Conservation (phyloP, 2,797 vertebrate species). For the Ptychadena robeensis region DNA sequence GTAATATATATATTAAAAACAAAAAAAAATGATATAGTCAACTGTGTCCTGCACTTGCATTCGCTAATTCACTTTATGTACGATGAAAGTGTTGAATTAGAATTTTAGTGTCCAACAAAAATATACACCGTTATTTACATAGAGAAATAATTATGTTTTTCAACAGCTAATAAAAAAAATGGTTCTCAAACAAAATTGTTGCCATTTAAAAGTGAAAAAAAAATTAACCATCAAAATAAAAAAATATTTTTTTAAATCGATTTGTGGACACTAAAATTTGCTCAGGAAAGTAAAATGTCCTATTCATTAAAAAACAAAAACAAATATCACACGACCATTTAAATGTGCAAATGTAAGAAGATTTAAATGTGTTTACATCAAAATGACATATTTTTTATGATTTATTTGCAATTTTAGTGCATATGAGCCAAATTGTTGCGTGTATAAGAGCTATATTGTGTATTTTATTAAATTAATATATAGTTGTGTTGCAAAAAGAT, state of each 20-base stretch:
- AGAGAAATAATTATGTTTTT: constrained; percentile 61
- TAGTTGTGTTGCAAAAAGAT: constrained; percentile 99
- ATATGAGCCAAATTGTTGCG: constrained; percentile 99
- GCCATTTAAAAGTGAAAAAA: constrained; percentile 67
- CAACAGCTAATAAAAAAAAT: constrained; percentile 63
- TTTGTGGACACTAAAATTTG: constrained; percentile 92
- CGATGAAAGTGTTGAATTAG: constrained; percentile 71
- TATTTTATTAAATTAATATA: constrained; percentile 99
- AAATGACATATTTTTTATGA: constrained; percentile 98
- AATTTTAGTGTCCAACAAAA: constrained; percentile 82
- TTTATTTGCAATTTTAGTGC: constrained; percentile 99
- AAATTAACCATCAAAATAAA: constrained; percentile 66
- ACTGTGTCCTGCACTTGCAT: constrained; percentile 78
- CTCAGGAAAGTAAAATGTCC: constrained; percentile 90
- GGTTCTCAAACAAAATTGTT: constrained; percentile 63
- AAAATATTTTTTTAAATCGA: constrained; percentile 69
- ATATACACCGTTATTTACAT: constrained; percentile 48
- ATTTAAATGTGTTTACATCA: constrained; percentile 99
- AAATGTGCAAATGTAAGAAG: constrained; percentile 97
- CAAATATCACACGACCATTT: constrained; percentile 91
- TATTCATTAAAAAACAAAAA: constrained; percentile 88
- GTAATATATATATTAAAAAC: constrained; percentile 78
- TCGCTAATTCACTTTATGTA: constrained; percentile 74
- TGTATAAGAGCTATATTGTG: constrained; percentile 99
- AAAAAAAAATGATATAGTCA: constrained; percentile 70